Evolutionary conservation across 2,797 vertebrate species (phyloP).

Genomic region (Glossophaga mutica): DNA sequence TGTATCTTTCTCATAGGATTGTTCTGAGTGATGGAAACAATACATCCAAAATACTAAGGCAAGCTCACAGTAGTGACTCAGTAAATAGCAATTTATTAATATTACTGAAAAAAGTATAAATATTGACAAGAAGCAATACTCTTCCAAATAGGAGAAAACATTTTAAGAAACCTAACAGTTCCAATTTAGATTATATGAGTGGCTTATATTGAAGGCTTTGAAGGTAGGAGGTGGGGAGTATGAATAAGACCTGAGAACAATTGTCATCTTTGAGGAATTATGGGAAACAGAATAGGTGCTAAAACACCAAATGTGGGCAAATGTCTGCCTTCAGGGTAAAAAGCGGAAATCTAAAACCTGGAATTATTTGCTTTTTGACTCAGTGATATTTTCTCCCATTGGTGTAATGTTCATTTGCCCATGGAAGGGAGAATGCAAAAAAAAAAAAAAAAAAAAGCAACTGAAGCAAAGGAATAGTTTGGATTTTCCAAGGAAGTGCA

Average conservation of each 20-base stretch:
- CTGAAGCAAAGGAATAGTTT: neutral
- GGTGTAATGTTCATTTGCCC: neutral
- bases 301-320: neutral
- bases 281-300: neutral
- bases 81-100: neutral
- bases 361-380: neutral
- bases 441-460: neutral
- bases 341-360: neutral
- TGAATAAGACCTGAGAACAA: neutral
- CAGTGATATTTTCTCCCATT: neutral
- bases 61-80: neutral
- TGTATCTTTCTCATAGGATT: neutral
- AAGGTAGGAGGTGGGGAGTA: neutral
- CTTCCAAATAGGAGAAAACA: neutral
- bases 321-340: neutral
- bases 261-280: neutral
- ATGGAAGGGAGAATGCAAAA: neutral
- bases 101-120: neutral
- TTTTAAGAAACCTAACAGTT: neutral
- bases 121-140: neutral
- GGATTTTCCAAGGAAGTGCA: neutral
- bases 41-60: neutral
- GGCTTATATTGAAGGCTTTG: neutral
- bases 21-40: slow-evolving; percentile 15
- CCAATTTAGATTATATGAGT: neutral